Percentiles rank a stretch among this genome's conserved stretches.
Evolutionary conservation across 1,140 invertebrate species (phyloP).

Genomic region (Coptotermes formosanus): DNA sequence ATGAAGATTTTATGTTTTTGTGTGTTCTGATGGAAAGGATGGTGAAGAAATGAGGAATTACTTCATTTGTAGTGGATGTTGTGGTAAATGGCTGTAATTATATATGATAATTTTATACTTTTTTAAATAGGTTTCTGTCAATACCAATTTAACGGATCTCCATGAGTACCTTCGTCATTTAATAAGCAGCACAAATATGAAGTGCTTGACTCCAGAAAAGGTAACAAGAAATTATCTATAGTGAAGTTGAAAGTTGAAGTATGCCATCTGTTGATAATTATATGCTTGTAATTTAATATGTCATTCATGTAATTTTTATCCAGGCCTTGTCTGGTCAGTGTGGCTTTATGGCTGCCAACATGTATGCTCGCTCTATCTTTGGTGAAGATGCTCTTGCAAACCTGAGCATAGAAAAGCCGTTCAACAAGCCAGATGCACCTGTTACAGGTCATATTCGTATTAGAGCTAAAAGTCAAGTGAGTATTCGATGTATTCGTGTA

Average conservation of each 20-base stretch:
- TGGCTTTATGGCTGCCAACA: slow-evolving; percentile 98
- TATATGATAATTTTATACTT: too few relatives aligned
- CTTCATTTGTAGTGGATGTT: too few relatives aligned
- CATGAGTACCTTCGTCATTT: slow-evolving; percentile 92
- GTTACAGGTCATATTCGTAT: slow-evolving; percentile 97
- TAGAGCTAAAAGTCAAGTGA: slow-evolving; percentile 94
- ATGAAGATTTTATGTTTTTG: too few relatives aligned
- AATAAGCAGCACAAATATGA: slow-evolving; percentile 97
- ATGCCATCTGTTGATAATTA: background rate
- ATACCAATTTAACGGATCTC: slow-evolving; percentile 90
- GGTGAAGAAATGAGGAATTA: too few relatives aligned
- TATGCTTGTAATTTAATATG: background rate
- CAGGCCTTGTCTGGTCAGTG: slow-evolving; percentile 92
- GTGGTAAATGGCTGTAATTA: too few relatives aligned
- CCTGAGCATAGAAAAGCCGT: slow-evolving; percentile 94
- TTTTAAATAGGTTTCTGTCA: slow-evolving; percentile 75
- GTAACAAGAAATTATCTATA: slow-evolving; percentile 43
- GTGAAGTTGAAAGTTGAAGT: background rate
- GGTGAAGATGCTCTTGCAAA: slow-evolving; percentile 99
- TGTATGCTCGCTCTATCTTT: slow-evolving; percentile 98
- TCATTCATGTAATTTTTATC: background rate
- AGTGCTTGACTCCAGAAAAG: slow-evolving; percentile 95
- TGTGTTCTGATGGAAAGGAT: too few relatives aligned
- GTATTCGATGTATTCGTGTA: slow-evolving; percentile 20
- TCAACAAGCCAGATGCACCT: slow-evolving; percentile 80